Evolutionary conservation across 2,113 vertebrate species (phyloP).

Genomic region (Cettia cetti): DNA sequence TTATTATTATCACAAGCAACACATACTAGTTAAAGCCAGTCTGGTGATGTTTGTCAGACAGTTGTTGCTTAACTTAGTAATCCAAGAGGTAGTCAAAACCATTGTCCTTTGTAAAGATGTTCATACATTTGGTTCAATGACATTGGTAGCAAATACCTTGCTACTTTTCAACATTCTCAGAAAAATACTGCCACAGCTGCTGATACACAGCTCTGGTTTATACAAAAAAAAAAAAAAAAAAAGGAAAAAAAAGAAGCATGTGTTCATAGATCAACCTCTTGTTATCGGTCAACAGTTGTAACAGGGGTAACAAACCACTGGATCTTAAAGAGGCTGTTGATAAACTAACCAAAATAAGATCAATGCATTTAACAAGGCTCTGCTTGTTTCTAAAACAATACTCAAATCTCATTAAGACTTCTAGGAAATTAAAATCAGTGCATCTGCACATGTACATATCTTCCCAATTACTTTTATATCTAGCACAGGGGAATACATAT

Average conservation of each 20-base stretch:
- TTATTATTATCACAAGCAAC: constrained; percentile 69
- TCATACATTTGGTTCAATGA: constrained; percentile 43
- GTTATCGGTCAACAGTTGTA: constrained; percentile 45
- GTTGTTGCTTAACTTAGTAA: constrained; percentile 61
- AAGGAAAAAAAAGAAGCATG: not conserved
- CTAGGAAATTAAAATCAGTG: constrained; percentile 75
- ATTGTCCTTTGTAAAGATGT: constrained; percentile 43
- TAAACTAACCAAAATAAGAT: constrained; percentile 56
- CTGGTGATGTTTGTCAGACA: constrained; percentile 65
- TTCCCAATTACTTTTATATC: constrained; percentile 74
- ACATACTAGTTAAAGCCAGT: constrained; percentile 68
- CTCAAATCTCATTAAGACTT: constrained; percentile 75
- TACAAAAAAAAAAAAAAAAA: not conserved
- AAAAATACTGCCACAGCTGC: constrained; percentile 44
- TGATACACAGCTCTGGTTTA: constrained; percentile 23
- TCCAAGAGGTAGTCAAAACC: constrained; percentile 77
- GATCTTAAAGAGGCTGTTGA: constrained; percentile 68
- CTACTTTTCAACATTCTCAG: constrained; percentile 40
- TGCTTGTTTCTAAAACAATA: constrained; percentile 69
- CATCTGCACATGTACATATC: constrained; percentile 69
- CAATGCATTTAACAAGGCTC: constrained; percentile 64
- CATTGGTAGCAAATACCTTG: constrained; percentile 54
- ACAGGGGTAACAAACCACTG: constrained; percentile 61
- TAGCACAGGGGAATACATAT: constrained; percentile 76
- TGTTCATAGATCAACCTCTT: constrained; percentile 58